Base-by-base conservation (phyloP, 2,888 invertebrate genomes). In the Stenichneumon culpator region DNA sequence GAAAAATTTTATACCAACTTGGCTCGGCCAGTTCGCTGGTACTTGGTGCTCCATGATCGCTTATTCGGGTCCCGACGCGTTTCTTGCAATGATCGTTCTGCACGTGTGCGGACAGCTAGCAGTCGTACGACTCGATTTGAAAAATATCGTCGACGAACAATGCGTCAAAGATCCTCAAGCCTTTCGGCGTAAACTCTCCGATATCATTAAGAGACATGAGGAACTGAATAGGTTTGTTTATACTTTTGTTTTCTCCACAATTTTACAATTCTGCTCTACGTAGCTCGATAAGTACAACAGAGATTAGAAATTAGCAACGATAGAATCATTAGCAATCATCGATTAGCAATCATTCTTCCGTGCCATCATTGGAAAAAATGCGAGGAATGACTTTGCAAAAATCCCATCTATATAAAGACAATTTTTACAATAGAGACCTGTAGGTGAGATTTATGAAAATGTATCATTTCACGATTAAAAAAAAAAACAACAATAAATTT, bases 61-160 rank as follows among this genome's bases (percentile, higher is more conserved):
- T 1, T 93, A 90, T 65, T 89, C 91, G 9, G 87, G 87, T 6
- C 87, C 89, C 9, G 92, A 92, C 47, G 86, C 89, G 0, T 89
- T 90, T 11, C 79, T 91, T 3, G 87, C 88, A 2, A 87, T 90
- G 14, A 68, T 92, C n/a, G 87, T 92, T 0, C 73, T 91, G n/a
- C 92, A 92, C 70, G 39, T 91, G 2, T 92, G 92, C 47, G 90
- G 90, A 1, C 92, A 92, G 78, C 69, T 92, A 4, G 79, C 77
- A 19, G 81, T 85, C n/a, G 19, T 84, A 57, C 80, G 84, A 47
- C 50, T 50, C 47, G 84, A 86, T 1, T 36, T 86, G 44, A 79
- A 57, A 57, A 84, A 86, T 84, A 73, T 87, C 22, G 79, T 87
- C 14, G 72, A 86, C 22, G 82, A 79, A 4, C 9, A 39, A 39